Evolutionary conservation across 2,888 invertebrate species (phyloP).

Genomic region (Aspidiotus destructor): DNA sequence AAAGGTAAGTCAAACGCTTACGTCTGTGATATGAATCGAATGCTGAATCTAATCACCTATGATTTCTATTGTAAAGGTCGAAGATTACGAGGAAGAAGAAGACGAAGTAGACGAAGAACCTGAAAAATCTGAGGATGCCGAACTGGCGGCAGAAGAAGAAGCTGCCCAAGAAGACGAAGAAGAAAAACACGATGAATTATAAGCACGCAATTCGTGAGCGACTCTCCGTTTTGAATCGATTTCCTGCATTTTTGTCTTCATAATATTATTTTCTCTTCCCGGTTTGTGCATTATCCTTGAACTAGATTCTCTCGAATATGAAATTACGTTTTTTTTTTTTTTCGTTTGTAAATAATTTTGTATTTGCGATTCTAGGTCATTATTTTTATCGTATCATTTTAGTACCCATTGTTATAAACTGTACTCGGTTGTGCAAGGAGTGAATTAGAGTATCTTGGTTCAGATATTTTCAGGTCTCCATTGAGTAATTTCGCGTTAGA

Average conservation of each 20-base stretch:
- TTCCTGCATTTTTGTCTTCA: not conserved
- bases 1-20: slow-evolving; percentile 37
- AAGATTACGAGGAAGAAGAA: slow-evolving; percentile 28
- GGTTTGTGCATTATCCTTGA: not conserved
- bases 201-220: not conserved
- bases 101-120: slow-evolving; percentile 6
- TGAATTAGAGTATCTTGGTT: no score
- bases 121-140: not conserved
- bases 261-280: slow-evolving; percentile 3
- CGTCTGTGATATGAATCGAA: not conserved
- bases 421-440: not conserved
- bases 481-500: no score
- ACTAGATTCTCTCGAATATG: not conserved
- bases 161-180: slow-evolving; percentile 14
- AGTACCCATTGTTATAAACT: not conserved
- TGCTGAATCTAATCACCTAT: not conserved
- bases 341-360: not conserved
- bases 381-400: not conserved
- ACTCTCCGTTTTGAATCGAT: not conserved
- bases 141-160: slow-evolving; percentile 20
- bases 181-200: slow-evolving; percentile 35
- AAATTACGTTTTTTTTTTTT: not conserved
- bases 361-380: not conserved
- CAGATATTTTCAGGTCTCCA: no score
- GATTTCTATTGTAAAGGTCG: slow-evolving; percentile 15